Conservation (phyloP, 2,888 invertebrate species). For the Drosophila maculinotata region DNA sequence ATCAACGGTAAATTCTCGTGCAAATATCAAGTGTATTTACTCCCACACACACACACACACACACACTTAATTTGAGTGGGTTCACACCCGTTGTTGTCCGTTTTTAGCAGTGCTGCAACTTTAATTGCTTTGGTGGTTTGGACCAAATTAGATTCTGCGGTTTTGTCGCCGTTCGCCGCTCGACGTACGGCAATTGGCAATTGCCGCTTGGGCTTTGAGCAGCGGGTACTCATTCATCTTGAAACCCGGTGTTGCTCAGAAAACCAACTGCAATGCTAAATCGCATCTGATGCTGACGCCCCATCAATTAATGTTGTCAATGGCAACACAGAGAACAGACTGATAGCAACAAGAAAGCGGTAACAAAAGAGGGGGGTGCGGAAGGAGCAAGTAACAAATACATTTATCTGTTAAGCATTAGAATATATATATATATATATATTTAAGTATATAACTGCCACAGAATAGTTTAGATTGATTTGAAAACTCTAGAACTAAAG, state of each 20-base stretch:
- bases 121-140: conserved; percentile 82
- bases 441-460: background rate
- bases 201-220: conserved; percentile 1
- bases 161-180: conserved; percentile 61
- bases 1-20: conserved; percentile 38
- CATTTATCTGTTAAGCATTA: conserved; percentile 5
- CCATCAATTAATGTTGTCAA: conserved; percentile 69
- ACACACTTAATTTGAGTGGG: conserved; percentile 23
- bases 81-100: conserved; percentile 48
- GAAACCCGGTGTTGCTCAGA: background rate
- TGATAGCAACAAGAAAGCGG: conserved; percentile 13
- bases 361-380: background rate
- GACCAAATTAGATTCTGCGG: conserved; percentile 77
- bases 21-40: conserved; percentile 34
- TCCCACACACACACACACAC: conserved; percentile 3
- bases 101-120: conserved; percentile 68
- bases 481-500: background rate
- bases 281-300: conserved; percentile 50
- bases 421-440: too few species aligned
- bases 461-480: background rate
- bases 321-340: conserved; percentile 14
- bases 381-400: background rate
- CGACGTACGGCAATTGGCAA: conserved; percentile 30
- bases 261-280: conserved; percentile 36
- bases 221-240: conserved; percentile 17